phyloP scores from a whole-genome alignment of 1,140 invertebrate genomes.

The Limonius californicus region DNA sequence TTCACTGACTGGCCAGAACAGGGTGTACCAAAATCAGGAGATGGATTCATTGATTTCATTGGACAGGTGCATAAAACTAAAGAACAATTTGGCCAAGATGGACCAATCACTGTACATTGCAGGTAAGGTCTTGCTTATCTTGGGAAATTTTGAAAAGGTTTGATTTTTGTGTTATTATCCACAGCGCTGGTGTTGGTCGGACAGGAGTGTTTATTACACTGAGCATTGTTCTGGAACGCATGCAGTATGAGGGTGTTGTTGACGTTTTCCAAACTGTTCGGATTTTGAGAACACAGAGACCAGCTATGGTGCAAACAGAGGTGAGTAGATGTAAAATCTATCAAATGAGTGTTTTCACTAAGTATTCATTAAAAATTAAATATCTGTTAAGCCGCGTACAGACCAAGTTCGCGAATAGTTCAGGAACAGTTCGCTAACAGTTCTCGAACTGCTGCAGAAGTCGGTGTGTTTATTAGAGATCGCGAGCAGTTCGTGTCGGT shows the following conservation, averaged over 20 bases:
- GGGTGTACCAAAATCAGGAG: conserved; percentile 95
- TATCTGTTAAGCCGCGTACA: too few species aligned
- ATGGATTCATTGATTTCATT: conserved; percentile 97
- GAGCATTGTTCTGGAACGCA: conserved; percentile 96
- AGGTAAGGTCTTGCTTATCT: conserved; percentile 56
- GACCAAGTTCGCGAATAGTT: too few species aligned
- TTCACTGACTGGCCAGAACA: conserved; percentile 99
- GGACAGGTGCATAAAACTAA: conserved; percentile 99
- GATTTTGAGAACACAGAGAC: conserved; percentile 94
- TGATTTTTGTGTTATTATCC: conserved; percentile 25
- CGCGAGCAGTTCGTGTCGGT: too few species aligned
- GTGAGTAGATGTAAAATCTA: too few species aligned
- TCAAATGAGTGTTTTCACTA: too few species aligned
- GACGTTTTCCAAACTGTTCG: conserved; percentile 99
- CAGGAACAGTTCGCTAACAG: too few species aligned
- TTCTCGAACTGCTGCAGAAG: too few species aligned
- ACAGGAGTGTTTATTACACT: conserved; percentile 98
- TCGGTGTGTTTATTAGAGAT: too few species aligned
- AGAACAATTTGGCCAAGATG: conserved; percentile 98
- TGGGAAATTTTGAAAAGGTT: too few species aligned
- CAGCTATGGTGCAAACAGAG: conserved; percentile 99
- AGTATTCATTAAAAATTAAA: too few species aligned
- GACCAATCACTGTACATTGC: conserved; percentile 99
- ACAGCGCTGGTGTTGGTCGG: conserved; percentile 88
- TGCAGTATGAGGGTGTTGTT: conserved; percentile 98